These are phyloP conservation scores for Paedocypris sp. DNA, from an alignment of 2,113 vertebrate species.

Conservation along the genomic window DNA sequence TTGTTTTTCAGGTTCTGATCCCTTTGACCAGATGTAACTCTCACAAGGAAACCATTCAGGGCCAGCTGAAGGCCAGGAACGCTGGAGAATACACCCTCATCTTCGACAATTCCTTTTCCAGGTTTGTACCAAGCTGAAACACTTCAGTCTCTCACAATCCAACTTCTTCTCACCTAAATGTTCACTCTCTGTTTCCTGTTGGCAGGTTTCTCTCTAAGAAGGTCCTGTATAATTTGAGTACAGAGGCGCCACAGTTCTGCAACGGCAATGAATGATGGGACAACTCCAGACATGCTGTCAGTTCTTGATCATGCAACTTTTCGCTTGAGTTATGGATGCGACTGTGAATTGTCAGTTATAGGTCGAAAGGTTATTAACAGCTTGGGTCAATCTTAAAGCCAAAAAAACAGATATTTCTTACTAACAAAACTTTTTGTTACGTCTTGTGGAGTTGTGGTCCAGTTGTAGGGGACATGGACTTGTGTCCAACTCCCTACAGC, in stretches of 20 bases:
- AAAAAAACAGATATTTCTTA: too few relatives aligned
- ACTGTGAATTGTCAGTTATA: too few relatives aligned
- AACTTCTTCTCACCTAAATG: not conserved
- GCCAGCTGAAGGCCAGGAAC: constrained; percentile 78
- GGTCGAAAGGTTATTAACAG: too few relatives aligned
- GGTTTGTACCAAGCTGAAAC: constrained; percentile 53
- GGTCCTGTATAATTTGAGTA: constrained; percentile 77
- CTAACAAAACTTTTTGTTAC: too few relatives aligned
- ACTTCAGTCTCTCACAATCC: not conserved
- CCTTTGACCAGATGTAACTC: constrained; percentile 86
- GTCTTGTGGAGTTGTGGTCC: too few relatives aligned
- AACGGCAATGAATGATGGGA: constrained; percentile 69
- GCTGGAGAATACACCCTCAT: constrained; percentile 78
- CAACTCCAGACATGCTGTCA: not conserved
- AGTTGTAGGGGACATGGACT: too few relatives aligned
- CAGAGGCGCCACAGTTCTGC: constrained; percentile 71
- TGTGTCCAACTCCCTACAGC: too few relatives aligned
- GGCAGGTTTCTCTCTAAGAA: constrained; percentile 92
- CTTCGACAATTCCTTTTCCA: constrained; percentile 96
- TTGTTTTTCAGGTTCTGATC: constrained; percentile 75
- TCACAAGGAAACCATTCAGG: constrained; percentile 83
- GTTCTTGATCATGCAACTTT: not conserved
- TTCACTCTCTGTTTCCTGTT: not conserved
- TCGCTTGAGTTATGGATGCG: not conserved
- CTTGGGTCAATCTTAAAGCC: too few relatives aligned